These are phyloP conservation scores for Chrysolina americana DNA, from an alignment of 2,888 invertebrate species.

Conservation along the genomic window DNA sequence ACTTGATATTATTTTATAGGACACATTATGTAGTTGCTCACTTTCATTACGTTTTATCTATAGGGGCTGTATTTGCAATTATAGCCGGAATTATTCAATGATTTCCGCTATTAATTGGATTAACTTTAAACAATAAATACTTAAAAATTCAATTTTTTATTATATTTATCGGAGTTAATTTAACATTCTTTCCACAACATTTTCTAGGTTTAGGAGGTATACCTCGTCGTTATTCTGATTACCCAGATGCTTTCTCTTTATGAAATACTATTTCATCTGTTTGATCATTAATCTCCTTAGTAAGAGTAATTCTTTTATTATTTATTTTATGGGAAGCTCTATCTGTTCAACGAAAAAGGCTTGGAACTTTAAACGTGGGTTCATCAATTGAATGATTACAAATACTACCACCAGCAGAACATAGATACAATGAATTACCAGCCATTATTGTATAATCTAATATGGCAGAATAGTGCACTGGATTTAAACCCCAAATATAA, in stretches of 20 bases:
- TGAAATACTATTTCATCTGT: constrained; percentile 81
- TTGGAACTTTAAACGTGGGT: constrained; percentile 71
- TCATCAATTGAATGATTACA: constrained; percentile 77
- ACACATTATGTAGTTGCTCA: constrained; percentile 76
- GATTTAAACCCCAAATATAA: constrained; percentile 80
- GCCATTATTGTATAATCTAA: constrained; percentile 75
- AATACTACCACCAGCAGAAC: constrained; percentile 74
- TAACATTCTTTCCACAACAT: constrained; percentile 87
- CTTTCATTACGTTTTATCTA: constrained; percentile 44
- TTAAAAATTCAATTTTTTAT: constrained; percentile 80
- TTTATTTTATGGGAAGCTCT: constrained; percentile 24
- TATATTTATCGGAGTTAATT: constrained; percentile 84
- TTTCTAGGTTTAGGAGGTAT: constrained; percentile 81
- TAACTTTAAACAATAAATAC: constrained; percentile 45
- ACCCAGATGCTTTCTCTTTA: constrained; percentile 47
- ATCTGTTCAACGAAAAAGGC: constrained; percentile 68
- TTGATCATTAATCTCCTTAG: constrained; percentile 73
- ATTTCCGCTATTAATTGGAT: constrained; percentile 70
- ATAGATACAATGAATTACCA: constrained; percentile 75
- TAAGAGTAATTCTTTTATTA: constrained; percentile 73
- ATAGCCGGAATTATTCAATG: constrained; percentile 82
- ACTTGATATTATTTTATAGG: constrained; percentile 83
- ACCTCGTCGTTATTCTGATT: constrained; percentile 80
- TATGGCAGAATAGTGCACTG: constrained; percentile 76
- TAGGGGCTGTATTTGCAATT: constrained; percentile 47